Base-by-base conservation (phyloP, 2,113 vertebrate genomes). In the Saguinus imperator region DNA sequence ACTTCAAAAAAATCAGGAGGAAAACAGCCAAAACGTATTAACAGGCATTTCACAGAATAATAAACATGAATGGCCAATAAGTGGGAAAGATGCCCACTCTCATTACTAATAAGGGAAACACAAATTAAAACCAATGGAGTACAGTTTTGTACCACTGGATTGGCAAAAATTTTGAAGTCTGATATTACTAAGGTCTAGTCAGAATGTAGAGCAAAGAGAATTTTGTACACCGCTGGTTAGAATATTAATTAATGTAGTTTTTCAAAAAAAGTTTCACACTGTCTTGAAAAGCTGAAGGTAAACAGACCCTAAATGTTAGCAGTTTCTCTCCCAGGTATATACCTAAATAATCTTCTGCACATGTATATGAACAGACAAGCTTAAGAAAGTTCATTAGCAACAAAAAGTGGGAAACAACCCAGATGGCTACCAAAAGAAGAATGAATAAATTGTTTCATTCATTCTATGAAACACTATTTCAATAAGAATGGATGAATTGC, bases 401-500 rank as follows among this genome's bases (percentile, higher is more conserved):
- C 27, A 75, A 93, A 75, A 25, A 23, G 57, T 77, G 27, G 14
- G 29, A 89, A 96, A 61, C 45, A 85, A 58, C 32, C 35, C 23
- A 89, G 66, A 91, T n/a, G 32, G 9, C 9, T 48, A 84, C 57
- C 37, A 52, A 89, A 94, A 57, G 45, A 77, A 75, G 43, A 86
- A 77, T 48, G 40, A 25, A 45, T 37, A 76, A 72, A 87, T 70
- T n/a, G n/a, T 61, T 64, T 29, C 5, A 72, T 52, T 75, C 64
- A 61, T 90, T 88, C 61, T 87, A 90, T 52, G 21, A 87, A 91
- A 85, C 64, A 76, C 8, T 52, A 55, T 94, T 91, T 92, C 40
- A 76, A 12, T 82, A 40, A 73, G 37, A 79, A 73, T 91, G 32
- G 21, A 76, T 52, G 40, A 87, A 58, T 7, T 81, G 64, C 45